Base-by-base conservation (phyloP, 2,888 invertebrate genomes). In the Sesia apiformis region DNA sequence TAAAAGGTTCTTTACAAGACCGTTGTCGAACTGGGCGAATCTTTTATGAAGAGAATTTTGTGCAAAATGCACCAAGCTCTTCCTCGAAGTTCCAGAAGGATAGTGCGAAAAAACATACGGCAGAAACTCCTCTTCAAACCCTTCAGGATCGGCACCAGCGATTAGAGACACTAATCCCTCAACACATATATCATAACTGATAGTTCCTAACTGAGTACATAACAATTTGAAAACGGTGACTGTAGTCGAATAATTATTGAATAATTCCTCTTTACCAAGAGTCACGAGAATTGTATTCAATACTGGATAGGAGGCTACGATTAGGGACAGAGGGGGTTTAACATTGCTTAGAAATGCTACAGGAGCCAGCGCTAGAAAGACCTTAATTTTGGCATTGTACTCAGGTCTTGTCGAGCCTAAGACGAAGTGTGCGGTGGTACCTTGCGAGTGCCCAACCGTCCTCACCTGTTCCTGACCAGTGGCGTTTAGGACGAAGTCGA, bases 391-490 rank as follows among this genome's bases (percentile, higher is more conserved):
- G 0, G 78, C 65, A 65, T 93, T 93, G 64, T 92, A 92, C 55
- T 91, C 90, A 0, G 93, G 91, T 40, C 70, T 75, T 43, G 86
- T 70, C 0, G 92, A 88, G 3, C 81, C 72, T 84, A 92, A 86
- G 0, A 91, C 90, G 59, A 87, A 92, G 63, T 91, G 92, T 49
- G 80, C 67, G 0, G 92, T 92, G 0, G 91, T 91, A 38, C 95
- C 95, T 76, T 91, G 91, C 4, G 94, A 95, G 70, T 95, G 94
- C 2, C 94, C 95, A 4, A 93, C 77, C 69, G 93, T 94, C 63
- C 91, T 91, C 1, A 95, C 60, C 56, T 91, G 81, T 0, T 86
- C 61, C 46, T 88, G 79, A 3, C 89, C 85, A 0, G 93, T 93
- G 4, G 57, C 53, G 0, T 61, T 53, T 2, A 81, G 58, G 7